These are phyloP conservation scores for Dicyrtomina minuta DNA, from an alignment of 2,888 invertebrate species.

Conservation along the genomic window DNA sequence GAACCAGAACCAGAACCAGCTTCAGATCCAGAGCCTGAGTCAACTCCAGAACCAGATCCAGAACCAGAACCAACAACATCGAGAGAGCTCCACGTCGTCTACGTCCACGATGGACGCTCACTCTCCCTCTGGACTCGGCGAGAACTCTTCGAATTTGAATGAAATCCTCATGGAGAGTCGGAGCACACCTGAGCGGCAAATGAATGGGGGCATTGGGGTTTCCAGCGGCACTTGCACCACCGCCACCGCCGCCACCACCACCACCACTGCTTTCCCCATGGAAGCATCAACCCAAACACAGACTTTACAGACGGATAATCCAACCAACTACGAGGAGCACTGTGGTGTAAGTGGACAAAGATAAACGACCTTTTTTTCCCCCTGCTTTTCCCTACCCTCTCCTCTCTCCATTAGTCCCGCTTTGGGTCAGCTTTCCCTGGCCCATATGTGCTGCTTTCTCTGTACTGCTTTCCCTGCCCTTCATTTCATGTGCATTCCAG, in stretches of 20 bases:
- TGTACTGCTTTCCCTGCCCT: too few species aligned
- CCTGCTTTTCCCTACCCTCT: background rate
- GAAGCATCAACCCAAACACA: slow-evolving; percentile 52
- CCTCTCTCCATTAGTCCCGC: too few species aligned
- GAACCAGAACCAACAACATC: background rate
- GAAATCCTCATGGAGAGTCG: slow-evolving; percentile 21
- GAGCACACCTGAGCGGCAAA: slow-evolving; percentile 26
- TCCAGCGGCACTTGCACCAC: slow-evolving; percentile 7
- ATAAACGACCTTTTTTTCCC: slow-evolving; percentile 35
- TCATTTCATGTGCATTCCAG: too few species aligned
- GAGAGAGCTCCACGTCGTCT: slow-evolving; percentile 17
- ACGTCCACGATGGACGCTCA: slow-evolving; percentile 21
- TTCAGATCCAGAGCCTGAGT: too few species aligned
- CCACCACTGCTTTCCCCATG: slow-evolving; percentile 46
- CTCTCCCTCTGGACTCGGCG: slow-evolving; percentile 11
- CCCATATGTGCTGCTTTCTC: too few species aligned
- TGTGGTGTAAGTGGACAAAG: slow-evolving; percentile 49
- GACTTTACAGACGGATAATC: slow-evolving; percentile 29
- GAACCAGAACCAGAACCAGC: background rate
- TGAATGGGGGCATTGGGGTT: slow-evolving; percentile 33
- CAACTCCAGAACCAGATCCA: too few species aligned
- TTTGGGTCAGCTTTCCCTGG: too few species aligned
- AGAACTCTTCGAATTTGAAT: slow-evolving; percentile 20
- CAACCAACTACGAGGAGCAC: slow-evolving; percentile 49
- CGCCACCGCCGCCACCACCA: slow-evolving; percentile 28